Conservation (phyloP, 1,140 invertebrate genomes). For the Eumaeus atala region DNA sequence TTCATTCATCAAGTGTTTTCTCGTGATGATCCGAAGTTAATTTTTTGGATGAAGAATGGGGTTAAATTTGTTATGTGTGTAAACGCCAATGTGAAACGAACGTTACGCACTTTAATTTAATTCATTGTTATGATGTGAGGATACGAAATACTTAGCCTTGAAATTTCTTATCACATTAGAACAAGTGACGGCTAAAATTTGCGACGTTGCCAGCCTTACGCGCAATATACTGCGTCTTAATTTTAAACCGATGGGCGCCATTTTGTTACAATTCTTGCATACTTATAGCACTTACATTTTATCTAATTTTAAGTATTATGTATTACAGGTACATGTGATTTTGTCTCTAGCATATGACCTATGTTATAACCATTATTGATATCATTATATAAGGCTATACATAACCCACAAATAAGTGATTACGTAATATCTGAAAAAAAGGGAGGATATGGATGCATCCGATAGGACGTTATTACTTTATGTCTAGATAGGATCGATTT, state of each 20-base stretch:
- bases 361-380: too few relatives aligned
- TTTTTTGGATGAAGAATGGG: too few relatives aligned
- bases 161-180: constrained; percentile 64
- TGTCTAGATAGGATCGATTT: constrained; percentile 24
- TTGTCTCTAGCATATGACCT: too few relatives aligned
- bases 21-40: too few relatives aligned
- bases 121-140: constrained; percentile 50
- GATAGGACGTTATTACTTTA: constrained; percentile 29
- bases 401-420: not conserved
- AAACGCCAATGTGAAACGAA: not conserved
- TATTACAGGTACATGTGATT: too few relatives aligned
- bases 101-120: constrained; percentile 21
- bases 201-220: constrained; percentile 65
- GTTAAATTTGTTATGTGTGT: not conserved
- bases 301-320: too few relatives aligned
- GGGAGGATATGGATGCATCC: constrained; percentile 25
- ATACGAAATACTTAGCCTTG: constrained; percentile 62
- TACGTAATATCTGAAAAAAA: constrained; percentile 27
- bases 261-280: constrained; percentile 46
- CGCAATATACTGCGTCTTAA: constrained; percentile 60
- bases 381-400: too few relatives aligned
- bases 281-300: too few relatives aligned
- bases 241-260: constrained; percentile 54
- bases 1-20: too few relatives aligned
- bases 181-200: constrained; percentile 43